phyloP scores from a whole-genome alignment of 2,888 invertebrate species.

The Melolontha melolontha region DNA sequence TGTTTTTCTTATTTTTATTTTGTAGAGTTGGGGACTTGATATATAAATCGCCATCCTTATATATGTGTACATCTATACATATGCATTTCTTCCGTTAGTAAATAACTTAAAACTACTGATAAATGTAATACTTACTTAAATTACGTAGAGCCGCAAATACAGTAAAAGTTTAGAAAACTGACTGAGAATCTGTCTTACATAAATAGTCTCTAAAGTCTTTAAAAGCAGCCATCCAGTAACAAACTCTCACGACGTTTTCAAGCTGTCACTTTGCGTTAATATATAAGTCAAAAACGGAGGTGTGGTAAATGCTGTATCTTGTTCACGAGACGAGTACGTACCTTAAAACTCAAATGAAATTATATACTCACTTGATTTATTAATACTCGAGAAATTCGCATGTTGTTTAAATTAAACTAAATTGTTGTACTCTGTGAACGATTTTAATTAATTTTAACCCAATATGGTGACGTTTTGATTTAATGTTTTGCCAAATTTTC shows the following conservation, averaged over 20 bases:
- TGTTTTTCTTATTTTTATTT: no score
- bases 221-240: conserved; percentile 4
- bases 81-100: no score
- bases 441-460: conserved; percentile 14
- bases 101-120: no score
- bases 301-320: conserved; percentile 1
- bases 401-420: conserved; percentile 13
- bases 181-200: no score
- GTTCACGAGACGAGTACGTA: background rate
- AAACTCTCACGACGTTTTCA: conserved; percentile 48
- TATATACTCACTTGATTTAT: conserved; percentile 19
- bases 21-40: no score
- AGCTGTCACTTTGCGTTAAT: conserved; percentile 53
- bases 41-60: no score
- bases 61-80: no score
- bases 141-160: no score
- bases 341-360: background rate
- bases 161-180: no score
- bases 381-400: conserved; percentile 1
- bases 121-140: no score
- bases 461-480: conserved; percentile 11
- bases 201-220: no score
- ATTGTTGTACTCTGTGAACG: conserved; percentile 8
- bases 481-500: background rate
- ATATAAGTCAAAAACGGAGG: conserved; percentile 46